A percentile compares a stretch with the other conserved stretches of the same genome.
Evolutionary conservation across 2,113 vertebrate species (phyloP).

Genomic region (Pholis gunnellus): DNA sequence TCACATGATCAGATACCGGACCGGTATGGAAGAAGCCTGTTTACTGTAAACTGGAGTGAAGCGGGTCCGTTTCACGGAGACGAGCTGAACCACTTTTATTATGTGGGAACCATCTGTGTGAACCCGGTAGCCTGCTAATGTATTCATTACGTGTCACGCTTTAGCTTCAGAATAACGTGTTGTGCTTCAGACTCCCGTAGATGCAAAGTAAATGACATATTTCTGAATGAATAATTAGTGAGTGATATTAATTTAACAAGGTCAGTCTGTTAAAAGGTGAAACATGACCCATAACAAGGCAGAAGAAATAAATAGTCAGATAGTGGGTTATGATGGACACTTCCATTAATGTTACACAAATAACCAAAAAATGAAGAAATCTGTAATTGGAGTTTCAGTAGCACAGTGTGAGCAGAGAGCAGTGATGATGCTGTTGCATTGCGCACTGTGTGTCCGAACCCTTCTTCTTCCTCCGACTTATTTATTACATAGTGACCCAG

Average conservation of each 20-base stretch:
- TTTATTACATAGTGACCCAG: conserved; percentile 33
- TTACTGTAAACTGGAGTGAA: conserved; percentile 39
- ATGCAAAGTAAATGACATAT: neutral
- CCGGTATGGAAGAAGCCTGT: conserved; percentile 3
- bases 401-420: neutral
- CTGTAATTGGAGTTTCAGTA: neutral
- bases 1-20: neutral
- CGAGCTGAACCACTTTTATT: neutral
- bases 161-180: too few species aligned
- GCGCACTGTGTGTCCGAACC: neutral
- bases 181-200: neutral
- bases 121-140: neutral
- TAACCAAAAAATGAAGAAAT: neutral
- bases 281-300: neutral
- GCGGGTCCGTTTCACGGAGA: neutral
- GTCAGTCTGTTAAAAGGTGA: neutral
- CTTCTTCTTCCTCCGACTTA: conserved; percentile 16
- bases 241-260: neutral
- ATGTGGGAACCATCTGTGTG: neutral
- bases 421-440: neutral
- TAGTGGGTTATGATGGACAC: neutral
- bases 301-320: neutral
- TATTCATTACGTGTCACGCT: too few species aligned
- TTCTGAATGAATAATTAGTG: neutral
- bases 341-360: neutral